A percentile compares a stretch with the other conserved stretches of the same genome.
Conservation (phyloP, 1,140 invertebrate genomes). For the Halesus radiatus region DNA sequence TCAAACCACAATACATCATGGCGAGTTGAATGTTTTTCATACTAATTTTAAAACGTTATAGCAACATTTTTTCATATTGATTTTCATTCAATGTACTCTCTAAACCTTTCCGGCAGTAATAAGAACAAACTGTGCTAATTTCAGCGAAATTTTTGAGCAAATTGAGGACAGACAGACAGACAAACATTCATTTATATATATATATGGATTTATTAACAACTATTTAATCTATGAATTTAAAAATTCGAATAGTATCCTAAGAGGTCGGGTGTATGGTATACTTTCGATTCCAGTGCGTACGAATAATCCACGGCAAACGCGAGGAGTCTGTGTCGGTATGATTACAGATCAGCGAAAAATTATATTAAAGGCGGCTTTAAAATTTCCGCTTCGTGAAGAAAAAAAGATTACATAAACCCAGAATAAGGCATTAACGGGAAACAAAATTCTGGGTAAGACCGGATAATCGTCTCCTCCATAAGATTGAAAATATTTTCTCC, state of each 20-base stretch:
- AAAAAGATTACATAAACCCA: slow-evolving; percentile 24
- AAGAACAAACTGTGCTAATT: no score
- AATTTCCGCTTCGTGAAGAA: slow-evolving; percentile 14
- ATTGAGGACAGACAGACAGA: no score
- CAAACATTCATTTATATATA: no score
- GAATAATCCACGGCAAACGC: slow-evolving; percentile 7
- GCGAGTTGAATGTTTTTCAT: no score
- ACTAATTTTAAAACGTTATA: no score
- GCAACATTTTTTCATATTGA: no score
- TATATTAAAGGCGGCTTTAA: slow-evolving; percentile 1
- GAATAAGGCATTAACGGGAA: slow-evolving; percentile 32
- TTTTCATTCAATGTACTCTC: no score
- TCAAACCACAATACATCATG: no score
- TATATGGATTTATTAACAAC: no score
- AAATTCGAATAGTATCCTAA: background rate
- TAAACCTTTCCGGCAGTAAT: no score
- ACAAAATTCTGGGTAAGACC: slow-evolving; percentile 26
- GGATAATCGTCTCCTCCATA: slow-evolving; percentile 17
- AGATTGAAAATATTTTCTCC: slow-evolving; percentile 31
- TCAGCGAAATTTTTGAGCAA: no score
- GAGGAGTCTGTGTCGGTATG: background rate
- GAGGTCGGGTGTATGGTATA: background rate
- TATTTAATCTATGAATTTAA: no score
- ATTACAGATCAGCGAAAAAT: slow-evolving; percentile 33
- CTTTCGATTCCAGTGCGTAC: slow-evolving; percentile 18